These are phyloP conservation scores for Excalfactoria chinensis DNA, from an alignment of 2,113 vertebrate genomes.

Conservation along the genomic window DNA sequence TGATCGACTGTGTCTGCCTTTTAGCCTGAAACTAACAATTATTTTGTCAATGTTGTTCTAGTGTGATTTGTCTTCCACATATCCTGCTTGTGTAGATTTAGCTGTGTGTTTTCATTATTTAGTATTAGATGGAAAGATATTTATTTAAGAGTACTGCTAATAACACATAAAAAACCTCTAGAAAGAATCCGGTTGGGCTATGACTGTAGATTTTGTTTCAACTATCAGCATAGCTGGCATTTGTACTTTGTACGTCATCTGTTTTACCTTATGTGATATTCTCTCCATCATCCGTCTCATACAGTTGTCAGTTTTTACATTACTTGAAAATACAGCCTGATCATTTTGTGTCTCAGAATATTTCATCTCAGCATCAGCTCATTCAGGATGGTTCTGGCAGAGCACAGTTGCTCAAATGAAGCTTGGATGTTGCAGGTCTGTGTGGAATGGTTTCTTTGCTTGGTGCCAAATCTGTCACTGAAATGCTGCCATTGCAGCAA, in stretches of 20 bases:
- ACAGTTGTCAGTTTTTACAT: neutral
- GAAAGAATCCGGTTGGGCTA: neutral
- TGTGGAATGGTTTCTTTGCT: fast-evolving
- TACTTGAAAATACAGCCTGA: neutral
- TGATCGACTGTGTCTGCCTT: neutral
- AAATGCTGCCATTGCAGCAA: neutral
- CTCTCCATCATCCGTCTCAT: neutral
- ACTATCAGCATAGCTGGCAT: neutral
- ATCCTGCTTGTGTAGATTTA: fast-evolving
- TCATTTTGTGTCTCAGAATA: neutral
- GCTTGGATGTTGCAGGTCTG: neutral
- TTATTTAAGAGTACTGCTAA: neutral
- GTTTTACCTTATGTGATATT: neutral
- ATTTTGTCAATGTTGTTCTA: constrained; percentile 12
- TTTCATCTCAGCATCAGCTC: neutral
- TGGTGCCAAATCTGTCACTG: neutral
- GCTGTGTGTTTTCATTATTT: neutral
- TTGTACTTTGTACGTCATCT: neutral
- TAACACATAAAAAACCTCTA: neutral
- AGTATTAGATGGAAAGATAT: neutral
- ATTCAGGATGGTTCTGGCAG: neutral
- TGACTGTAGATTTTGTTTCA: neutral
- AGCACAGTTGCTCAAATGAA: neutral
- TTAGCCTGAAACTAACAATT: neutral
- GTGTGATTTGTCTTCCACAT: neutral